These are phyloP conservation scores for Scelioninae gen. 2 DNA, from an alignment of 2,888 invertebrate genomes.

Conservation along the genomic window DNA sequence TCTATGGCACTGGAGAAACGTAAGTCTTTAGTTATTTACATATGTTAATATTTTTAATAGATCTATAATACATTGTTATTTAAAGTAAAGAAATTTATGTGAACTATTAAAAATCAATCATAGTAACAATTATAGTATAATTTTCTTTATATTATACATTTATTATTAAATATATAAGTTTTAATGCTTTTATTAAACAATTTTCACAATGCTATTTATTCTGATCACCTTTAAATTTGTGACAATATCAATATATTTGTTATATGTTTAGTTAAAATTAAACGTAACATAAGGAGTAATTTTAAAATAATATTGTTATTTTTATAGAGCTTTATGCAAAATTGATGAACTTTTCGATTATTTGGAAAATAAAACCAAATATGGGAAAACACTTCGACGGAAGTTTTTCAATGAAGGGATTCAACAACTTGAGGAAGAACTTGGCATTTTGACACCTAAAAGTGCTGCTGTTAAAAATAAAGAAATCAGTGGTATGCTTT, in stretches of 20 bases:
- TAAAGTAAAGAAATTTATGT: background rate
- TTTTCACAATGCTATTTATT: too few species aligned
- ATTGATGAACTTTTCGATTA: constrained; percentile 91
- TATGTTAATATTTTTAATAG: too few species aligned
- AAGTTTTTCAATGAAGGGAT: constrained; percentile 92
- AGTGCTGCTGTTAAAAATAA: constrained; percentile 36
- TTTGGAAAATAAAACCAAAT: constrained; percentile 86
- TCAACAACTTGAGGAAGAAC: constrained; percentile 89
- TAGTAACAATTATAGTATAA: too few species aligned
- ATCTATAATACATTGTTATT: constrained; percentile 8
- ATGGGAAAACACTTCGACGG: constrained; percentile 86
- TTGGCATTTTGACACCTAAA: constrained; percentile 76
- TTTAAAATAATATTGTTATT: background rate
- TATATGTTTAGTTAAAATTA: too few species aligned
- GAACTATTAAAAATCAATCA: too few species aligned
- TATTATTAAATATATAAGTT: too few species aligned
- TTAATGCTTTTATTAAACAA: too few species aligned
- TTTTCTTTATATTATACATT: too few species aligned
- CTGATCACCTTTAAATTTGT: too few species aligned
- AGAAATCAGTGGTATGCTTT: constrained; percentile 44
- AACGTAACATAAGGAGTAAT: too few species aligned
- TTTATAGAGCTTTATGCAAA: constrained; percentile 83
- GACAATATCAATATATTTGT: too few species aligned
- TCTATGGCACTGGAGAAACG: constrained; percentile 97
- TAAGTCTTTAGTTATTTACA: constrained; percentile 81